Conservation (phyloP, 2,797 vertebrate species). For the Channallabes apus region DNA sequence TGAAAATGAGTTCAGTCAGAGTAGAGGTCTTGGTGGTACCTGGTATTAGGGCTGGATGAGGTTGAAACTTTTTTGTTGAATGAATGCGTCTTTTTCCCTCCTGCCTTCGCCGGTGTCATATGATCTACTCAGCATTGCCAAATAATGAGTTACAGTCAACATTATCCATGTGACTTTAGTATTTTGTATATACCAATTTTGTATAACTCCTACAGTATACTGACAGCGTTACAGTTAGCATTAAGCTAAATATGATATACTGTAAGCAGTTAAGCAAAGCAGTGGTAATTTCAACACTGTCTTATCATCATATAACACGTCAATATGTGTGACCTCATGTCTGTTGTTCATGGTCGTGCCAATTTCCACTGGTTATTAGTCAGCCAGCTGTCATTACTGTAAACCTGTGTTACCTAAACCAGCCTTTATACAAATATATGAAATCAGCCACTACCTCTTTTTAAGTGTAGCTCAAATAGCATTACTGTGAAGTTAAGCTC, state of each 20-base stretch:
- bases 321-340: neutral
- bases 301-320: neutral
- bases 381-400: neutral
- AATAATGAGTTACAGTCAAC: constrained; percentile 67
- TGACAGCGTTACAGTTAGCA: constrained; percentile 7
- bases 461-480: neutral
- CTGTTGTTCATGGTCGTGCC: neutral
- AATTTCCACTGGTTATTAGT: neutral
- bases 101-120: constrained; percentile 73
- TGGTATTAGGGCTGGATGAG: constrained; percentile 59
- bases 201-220: neutral
- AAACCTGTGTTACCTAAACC: neutral
- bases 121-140: constrained; percentile 71
- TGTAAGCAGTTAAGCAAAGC: neutral
- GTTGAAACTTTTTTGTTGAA: constrained; percentile 64
- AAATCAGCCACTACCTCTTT: neutral
- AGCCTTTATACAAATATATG: neutral
- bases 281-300: neutral
- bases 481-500: neutral
- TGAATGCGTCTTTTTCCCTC: constrained; percentile 63
- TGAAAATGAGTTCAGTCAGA: neutral
- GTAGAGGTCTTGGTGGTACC: constrained; percentile 61
- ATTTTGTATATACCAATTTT: constrained; percentile 12
- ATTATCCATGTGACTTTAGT: constrained; percentile 35
- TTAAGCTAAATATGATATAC: neutral